Evolutionary conservation across 1,140 invertebrate genomes (phyloP), one percentile per base, ranked within the genome.

Genomic region (Pseudomyrmex concolor): DNA sequence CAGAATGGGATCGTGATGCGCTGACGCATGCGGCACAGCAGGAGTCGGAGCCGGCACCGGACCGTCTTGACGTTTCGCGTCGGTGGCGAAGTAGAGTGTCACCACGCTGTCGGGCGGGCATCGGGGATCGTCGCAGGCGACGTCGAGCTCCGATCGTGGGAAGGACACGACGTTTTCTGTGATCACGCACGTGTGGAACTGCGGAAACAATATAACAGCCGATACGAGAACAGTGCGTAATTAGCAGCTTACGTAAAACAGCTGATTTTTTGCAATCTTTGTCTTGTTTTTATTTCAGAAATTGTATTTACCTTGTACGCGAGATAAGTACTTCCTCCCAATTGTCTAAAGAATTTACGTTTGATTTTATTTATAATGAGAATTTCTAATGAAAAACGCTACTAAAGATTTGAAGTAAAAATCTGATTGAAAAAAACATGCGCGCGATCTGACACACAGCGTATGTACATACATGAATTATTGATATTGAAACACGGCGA

Each of bases 121-220:
- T 73, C 96, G 94, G 48, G 96, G 94, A 94, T 96, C 96, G 90
- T 96, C 96, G 87, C 96, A 96, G 70, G 97, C 97, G 89, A 96
- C 95, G 93, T 99, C 98, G 55, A 99, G 95, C 90, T 98, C 97
- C 89, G 96, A 96, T 91, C 98, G 97, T 72, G 96, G 96, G 94
- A 98, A 98, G 87, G 96, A 96, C 17, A 98, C 95, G 60, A 96
- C 96, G 93, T 97, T 96, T 92, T 97, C 96, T 60, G 97, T 95
- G 66, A 98, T 96, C 25, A 98, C 97, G 94, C 98, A 98, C 0
- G 98, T 99, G 94, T 99, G 98, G 94, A 98, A 98, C 96, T 99
- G 97, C 90, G 96, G 66, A 96, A 78, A 71, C 59, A 70, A 84
- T 77, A 64, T 34, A 34, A 34, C 34, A 45, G 51, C n/a, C 7